A percentile compares a stretch with the other conserved stretches of the same genome.
Evolutionary conservation across 2,797 vertebrate species (phyloP).

Genomic region (Pachyuromys duprasi): DNA sequence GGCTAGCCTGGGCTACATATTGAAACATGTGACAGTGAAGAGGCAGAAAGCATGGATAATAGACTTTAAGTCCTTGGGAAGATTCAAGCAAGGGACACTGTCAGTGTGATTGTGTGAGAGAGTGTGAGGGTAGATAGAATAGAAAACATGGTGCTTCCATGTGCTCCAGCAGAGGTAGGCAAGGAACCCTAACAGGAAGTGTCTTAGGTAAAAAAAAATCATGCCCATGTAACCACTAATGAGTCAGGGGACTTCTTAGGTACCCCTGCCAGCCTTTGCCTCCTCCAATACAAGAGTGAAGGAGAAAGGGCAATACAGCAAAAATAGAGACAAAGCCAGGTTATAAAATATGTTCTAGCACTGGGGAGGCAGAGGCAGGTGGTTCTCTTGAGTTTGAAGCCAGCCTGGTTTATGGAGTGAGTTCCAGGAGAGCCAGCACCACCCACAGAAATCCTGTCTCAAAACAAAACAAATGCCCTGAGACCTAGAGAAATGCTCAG

Average conservation of each 20-base stretch:
- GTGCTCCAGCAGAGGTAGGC: background rate
- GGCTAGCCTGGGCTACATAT: background rate
- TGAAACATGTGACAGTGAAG: too few species aligned
- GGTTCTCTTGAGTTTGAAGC: background rate
- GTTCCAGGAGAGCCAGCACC: background rate
- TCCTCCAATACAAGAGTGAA: background rate
- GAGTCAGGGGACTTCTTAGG: background rate
- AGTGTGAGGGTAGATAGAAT: background rate
- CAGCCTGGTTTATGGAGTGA: background rate
- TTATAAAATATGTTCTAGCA: background rate
- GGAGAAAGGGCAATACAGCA: background rate
- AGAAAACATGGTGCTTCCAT: too few species aligned
- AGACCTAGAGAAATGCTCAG: background rate
- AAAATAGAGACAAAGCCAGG: background rate
- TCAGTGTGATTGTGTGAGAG: background rate
- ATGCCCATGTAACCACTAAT: rapidly evolving
- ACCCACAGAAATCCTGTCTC: background rate
- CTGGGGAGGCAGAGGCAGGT: background rate
- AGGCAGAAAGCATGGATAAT: background rate
- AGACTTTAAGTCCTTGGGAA: background rate
- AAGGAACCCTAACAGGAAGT: background rate
- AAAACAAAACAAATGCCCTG: background rate
- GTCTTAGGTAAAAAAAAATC: background rate
- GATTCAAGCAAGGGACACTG: background rate
- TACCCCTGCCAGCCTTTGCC: background rate